Conservation (phyloP, 2,888 invertebrate species). For the Poecilus cupreus region DNA sequence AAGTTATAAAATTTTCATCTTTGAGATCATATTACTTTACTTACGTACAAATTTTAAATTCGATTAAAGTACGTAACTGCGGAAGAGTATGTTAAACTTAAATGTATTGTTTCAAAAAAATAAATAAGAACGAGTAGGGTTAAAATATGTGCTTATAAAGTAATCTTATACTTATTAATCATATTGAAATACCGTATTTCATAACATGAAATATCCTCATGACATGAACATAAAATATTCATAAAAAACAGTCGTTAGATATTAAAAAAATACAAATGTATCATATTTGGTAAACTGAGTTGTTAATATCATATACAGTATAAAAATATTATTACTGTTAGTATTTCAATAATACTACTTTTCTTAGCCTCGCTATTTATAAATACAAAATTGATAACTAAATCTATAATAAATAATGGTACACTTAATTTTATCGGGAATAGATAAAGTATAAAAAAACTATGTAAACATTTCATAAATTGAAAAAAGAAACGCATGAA, state of each 20-base stretch:
- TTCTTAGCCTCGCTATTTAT: background rate
- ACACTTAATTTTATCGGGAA: background rate
- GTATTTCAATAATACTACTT: background rate
- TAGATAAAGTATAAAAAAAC: conserved; percentile 3
- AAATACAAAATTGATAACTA: conserved; percentile 1
- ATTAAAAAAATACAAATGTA: conserved; percentile 14
- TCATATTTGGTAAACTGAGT: conserved; percentile 17
- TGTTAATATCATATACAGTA: conserved; percentile 8
- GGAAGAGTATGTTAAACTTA: background rate
- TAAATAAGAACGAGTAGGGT: background rate
- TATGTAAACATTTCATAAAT: background rate
- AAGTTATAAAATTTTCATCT: background rate
- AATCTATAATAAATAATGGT: conserved; percentile 15
- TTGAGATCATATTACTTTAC: conserved; percentile 26
- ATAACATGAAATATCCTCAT: background rate
- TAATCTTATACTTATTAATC: background rate
- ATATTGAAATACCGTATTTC: background rate
- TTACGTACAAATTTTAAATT: conserved; percentile 18
- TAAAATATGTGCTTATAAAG: background rate
- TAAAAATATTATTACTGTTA: conserved; percentile 9
- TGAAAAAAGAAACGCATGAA: conserved; percentile 1
- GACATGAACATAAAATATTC: background rate
- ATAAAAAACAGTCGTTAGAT: background rate
- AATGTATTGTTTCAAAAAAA: background rate
- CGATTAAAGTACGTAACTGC: background rate